Base-by-base conservation (phyloP, 2,888 invertebrate species). In the Silvanus unidentatus region DNA sequence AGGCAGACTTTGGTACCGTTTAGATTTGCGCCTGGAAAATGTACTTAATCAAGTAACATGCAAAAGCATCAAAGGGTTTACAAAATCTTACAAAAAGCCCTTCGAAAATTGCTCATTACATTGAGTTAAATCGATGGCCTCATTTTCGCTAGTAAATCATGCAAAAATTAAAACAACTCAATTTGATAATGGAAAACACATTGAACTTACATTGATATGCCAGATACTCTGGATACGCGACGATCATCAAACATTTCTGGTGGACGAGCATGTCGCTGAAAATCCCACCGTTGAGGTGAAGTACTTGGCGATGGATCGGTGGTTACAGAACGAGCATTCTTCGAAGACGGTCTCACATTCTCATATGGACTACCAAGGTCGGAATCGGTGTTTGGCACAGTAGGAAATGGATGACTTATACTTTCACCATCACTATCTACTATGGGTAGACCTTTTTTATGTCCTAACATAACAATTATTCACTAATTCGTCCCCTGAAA, bases 361-460 rank as follows among this genome's bases (percentile, higher is more conserved):
- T 81, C 81, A 64, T 81, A 81, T 11, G 81, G 81, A 61, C 80
- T 80, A 43, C 80, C 80, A 60, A 80, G 70, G 51, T 75, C 73
- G 12, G 78, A 78, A 59, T 81, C 81, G 52, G 74, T 70, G 47
- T 68, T 73, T 16, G 84, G 82, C 63, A 84, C 81, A 2, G 82
- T 81, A n/a, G 86, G 85, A 50, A 83, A 71, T 39, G 77, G 75
- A 55, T 78, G 71, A 47, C 66, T 72, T 35, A 70, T 64, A 52
- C 69, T 69, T 46, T 72, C 72, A 6, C 68, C 69, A 49, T 72
- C 72, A 46, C 71, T 70, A 49, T 72, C 71, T n/a, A 62, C 58
- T 45, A 67, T 49, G 14, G 64, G 62, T 46, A 65, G 49, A 41
- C 63, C 65, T 44, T 63, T 54, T 50, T 63, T 64, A 47, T 68